Conservation (phyloP, 2,888 invertebrate genomes). For the Tupiocoris notatus region DNA sequence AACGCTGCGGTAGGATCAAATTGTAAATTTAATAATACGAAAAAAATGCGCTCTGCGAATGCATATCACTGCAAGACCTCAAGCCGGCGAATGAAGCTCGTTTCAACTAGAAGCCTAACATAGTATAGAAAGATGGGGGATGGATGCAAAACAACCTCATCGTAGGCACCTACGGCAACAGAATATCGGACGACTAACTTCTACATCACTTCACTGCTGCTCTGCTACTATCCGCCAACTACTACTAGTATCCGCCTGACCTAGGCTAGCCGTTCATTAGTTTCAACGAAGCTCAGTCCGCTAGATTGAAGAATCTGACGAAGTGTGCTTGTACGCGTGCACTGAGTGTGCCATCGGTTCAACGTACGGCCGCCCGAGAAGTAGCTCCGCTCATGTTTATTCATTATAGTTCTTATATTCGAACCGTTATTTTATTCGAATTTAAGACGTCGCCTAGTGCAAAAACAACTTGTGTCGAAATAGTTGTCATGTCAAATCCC, state of each 20-base stretch:
- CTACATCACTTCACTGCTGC: background rate
- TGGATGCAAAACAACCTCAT: background rate
- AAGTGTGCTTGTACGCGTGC: background rate
- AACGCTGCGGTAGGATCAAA: too few relatives aligned
- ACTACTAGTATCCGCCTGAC: background rate
- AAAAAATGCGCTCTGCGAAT: background rate
- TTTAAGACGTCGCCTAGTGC: too few relatives aligned
- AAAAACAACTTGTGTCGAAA: too few relatives aligned
- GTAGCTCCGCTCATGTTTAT: background rate
- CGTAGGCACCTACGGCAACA: background rate
- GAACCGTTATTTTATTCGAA: background rate
- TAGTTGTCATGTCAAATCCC: too few relatives aligned
- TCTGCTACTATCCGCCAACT: background rate
- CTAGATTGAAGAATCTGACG: background rate
- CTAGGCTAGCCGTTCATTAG: background rate
- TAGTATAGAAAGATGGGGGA: background rate
- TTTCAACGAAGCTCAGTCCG: background rate
- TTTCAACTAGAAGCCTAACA: background rate
- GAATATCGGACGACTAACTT: background rate
- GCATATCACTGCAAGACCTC: background rate
- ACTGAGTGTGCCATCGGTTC: background rate
- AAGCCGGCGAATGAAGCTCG: background rate
- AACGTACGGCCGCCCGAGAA: background rate
- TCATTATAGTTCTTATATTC: background rate
- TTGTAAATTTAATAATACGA: too few relatives aligned